Conservation (phyloP, 2,888 invertebrate genomes). For the Cynaeus angustus region DNA sequence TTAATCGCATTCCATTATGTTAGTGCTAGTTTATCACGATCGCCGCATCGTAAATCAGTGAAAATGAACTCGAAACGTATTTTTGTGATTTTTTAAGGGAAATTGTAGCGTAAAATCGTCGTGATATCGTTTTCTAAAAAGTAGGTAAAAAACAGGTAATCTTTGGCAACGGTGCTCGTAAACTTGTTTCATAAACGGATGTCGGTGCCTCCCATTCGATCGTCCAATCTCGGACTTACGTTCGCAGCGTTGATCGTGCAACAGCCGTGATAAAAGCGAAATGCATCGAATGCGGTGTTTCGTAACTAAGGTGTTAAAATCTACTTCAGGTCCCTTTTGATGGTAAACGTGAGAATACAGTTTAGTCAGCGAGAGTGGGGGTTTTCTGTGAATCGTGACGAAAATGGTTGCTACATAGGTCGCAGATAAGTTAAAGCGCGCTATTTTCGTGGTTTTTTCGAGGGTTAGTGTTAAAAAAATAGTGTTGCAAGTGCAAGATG, state of each 20-base stretch:
- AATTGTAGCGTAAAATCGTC: neutral
- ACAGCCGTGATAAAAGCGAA: constrained; percentile 2
- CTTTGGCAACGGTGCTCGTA: constrained; percentile 76
- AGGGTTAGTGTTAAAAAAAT: constrained; percentile 59
- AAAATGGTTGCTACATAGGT: constrained; percentile 75
- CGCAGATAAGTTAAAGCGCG: constrained; percentile 70
- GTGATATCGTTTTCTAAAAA: constrained; percentile 36
- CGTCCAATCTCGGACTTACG: constrained; percentile 72
- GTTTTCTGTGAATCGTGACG: constrained; percentile 72
- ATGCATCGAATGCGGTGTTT: constrained; percentile 46
- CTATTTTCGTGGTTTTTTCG: constrained; percentile 66
- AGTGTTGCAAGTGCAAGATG: constrained; percentile 68
- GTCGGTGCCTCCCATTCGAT: constrained; percentile 73
- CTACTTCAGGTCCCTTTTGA: constrained; percentile 74
- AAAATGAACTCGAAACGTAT: neutral
- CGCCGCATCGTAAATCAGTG: constrained; percentile 1
- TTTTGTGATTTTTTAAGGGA: neutral
- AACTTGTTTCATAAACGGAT: constrained; percentile 85
- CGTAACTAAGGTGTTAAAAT: constrained; percentile 53
- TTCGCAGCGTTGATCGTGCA: constrained; percentile 55
- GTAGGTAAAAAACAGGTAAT: constrained; percentile 59
- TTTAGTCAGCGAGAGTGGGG: constrained; percentile 73
- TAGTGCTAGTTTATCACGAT: constrained; percentile 9
- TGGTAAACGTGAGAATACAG: constrained; percentile 80
- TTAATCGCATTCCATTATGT: constrained; percentile 71